Evolutionary conservation across 2,797 vertebrate genomes (phyloP).

Genomic region (Myotis planiceps): DNA sequence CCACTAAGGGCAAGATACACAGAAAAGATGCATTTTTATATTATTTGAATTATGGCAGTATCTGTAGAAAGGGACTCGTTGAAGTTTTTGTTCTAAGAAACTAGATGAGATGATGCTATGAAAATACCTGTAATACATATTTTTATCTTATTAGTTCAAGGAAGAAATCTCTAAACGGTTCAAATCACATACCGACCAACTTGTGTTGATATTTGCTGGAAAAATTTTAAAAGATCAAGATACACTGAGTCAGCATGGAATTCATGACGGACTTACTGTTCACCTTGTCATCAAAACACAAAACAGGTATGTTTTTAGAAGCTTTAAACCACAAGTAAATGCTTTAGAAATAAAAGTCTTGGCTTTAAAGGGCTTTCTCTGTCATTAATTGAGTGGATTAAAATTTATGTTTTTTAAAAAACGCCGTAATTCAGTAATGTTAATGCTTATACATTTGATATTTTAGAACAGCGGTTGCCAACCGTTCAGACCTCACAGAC

Average conservation of each 20-base stretch:
- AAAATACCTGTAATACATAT: constrained; percentile 24
- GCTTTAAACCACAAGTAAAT: constrained; percentile 2
- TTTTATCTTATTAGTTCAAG: constrained; percentile 88
- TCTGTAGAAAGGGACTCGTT: not conserved
- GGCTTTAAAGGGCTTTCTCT: not conserved
- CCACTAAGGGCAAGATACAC: not conserved
- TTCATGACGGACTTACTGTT: constrained; percentile 91
- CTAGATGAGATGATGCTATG: not conserved
- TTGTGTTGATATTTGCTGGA: constrained; percentile 92
- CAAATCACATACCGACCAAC: constrained; percentile 89
- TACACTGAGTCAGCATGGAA: constrained; percentile 90
- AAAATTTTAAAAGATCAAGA: constrained; percentile 93
- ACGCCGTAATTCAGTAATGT: not conserved
- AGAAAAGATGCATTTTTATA: not conserved
- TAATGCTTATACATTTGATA: not conserved
- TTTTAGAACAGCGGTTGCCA: not conserved
- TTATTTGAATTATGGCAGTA: constrained; percentile 18
- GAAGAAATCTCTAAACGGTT: constrained; percentile 92
- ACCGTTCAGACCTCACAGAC: too few relatives aligned
- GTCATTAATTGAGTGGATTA: constrained; percentile 9
- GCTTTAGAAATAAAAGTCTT: not conserved
- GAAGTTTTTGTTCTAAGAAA: not conserved
- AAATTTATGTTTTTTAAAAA: constrained; percentile 3
- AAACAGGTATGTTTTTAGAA: constrained; percentile 87
- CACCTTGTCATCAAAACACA: constrained; percentile 92